phyloP scores from a whole-genome alignment of 2,113 vertebrate species.

The Onychostruthus taczanowskii region DNA sequence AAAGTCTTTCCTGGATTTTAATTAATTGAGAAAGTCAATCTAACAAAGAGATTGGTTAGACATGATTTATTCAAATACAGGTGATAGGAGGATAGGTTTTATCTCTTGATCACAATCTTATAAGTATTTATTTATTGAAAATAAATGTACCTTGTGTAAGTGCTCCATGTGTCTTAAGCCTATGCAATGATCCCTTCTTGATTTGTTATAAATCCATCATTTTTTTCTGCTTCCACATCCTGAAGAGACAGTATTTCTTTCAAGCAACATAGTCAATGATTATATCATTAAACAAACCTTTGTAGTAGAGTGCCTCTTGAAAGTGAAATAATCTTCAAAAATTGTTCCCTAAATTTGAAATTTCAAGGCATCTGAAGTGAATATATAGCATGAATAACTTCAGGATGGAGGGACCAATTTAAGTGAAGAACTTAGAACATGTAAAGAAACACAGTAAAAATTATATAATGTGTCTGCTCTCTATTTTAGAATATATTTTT shows the following conservation, averaged over 20 bases:
- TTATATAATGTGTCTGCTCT: neutral
- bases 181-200: neutral
- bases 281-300: neutral
- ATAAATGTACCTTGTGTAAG: neutral
- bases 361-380: neutral
- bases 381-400: neutral
- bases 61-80: neutral
- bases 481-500: neutral
- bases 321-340: neutral
- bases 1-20: neutral
- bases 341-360: neutral
- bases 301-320: neutral
- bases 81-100: neutral
- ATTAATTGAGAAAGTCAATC: neutral
- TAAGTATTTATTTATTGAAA: neutral
- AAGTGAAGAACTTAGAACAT: neutral
- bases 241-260: neutral
- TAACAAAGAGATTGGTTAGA: neutral
- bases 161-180: neutral
- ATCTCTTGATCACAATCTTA: neutral
- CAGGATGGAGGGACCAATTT: neutral
- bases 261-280: neutral
- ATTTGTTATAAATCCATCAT: neutral
- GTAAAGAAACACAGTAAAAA: neutral
- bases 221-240: neutral